Evolutionary conservation across 1,140 invertebrate species (phyloP).

Genomic region (Orussus abietinus): DNA sequence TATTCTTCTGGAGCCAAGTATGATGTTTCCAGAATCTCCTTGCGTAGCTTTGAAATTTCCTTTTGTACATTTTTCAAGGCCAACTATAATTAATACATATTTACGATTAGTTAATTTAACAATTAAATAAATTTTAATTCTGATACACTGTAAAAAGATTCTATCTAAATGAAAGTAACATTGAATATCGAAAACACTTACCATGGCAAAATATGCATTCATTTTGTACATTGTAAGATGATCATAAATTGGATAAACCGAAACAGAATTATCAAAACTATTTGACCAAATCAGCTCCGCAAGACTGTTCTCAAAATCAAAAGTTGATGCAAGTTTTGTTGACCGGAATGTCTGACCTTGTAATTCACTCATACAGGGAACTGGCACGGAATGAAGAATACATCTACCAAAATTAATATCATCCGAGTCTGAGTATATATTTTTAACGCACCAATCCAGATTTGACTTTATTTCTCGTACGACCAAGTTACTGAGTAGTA

Average conservation of each 20-base stretch:
- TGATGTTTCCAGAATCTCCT: slow-evolving; percentile 42
- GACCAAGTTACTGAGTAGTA: slow-evolving; percentile 73
- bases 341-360: slow-evolving; percentile 56
- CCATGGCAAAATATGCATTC: slow-evolving; percentile 67
- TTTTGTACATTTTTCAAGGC: slow-evolving; percentile 53
- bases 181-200: slow-evolving; percentile 34
- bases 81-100: slow-evolving; percentile 33
- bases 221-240: slow-evolving; percentile 65
- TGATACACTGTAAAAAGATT: not conserved
- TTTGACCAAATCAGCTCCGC: slow-evolving; percentile 33
- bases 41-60: slow-evolving; percentile 50
- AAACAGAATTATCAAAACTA: slow-evolving; percentile 59
- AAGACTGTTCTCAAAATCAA: slow-evolving; percentile 55
- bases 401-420: slow-evolving; percentile 82
- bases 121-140: slow-evolving; percentile 5
- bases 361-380: slow-evolving; percentile 57
- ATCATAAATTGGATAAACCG: slow-evolving; percentile 64
- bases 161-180: slow-evolving; percentile 9
- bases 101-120: slow-evolving; percentile 4
- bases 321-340: slow-evolving; percentile 53
- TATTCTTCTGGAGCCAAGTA: slow-evolving; percentile 50
- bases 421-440: slow-evolving; percentile 72
- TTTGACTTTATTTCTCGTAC: slow-evolving; percentile 67
- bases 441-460: slow-evolving; percentile 82
- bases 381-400: slow-evolving; percentile 65